phyloP scores from a whole-genome alignment of 2,888 invertebrate genomes.

The Nebria brevicollis region DNA sequence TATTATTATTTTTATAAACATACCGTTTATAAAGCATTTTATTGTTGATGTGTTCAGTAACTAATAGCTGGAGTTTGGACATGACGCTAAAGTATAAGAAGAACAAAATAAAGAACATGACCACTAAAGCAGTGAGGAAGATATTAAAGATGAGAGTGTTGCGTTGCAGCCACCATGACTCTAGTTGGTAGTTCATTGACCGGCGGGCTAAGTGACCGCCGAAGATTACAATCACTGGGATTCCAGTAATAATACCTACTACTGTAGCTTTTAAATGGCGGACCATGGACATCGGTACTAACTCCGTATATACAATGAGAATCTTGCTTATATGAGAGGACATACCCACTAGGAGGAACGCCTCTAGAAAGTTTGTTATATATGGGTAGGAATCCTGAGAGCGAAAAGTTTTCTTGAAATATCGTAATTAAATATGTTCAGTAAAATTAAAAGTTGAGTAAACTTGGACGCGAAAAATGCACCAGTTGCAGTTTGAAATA shows the following conservation, averaged over 20 bases:
- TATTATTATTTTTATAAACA: constrained; percentile 47
- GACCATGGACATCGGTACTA: constrained; percentile 68
- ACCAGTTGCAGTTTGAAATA: too few species aligned
- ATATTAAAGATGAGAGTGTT: constrained; percentile 71
- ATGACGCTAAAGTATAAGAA: constrained; percentile 76
- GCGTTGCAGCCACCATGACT: constrained; percentile 73
- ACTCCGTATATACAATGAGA: constrained; percentile 75
- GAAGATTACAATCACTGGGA: constrained; percentile 73
- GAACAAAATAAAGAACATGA: constrained; percentile 75
- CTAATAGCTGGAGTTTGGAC: constrained; percentile 69
- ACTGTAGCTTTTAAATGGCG: constrained; percentile 71
- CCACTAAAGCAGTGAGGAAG: constrained; percentile 73
- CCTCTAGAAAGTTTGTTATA: constrained; percentile 71
- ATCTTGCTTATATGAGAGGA: constrained; percentile 78
- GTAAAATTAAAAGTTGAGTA: too few species aligned
- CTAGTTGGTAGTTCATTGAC: constrained; percentile 67
- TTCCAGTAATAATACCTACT: constrained; percentile 75
- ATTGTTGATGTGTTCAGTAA: constrained; percentile 69
- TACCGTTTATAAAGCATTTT: constrained; percentile 68
- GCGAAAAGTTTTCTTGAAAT: neutral
- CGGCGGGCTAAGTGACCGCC: constrained; percentile 75
- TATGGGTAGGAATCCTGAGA: constrained; percentile 68
- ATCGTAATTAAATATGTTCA: neutral
- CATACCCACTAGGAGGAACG: constrained; percentile 73
- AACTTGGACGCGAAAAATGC: too few species aligned